Evolutionary conservation across 2,113 vertebrate species (phyloP).

Genomic region (Pao palembangensis): DNA sequence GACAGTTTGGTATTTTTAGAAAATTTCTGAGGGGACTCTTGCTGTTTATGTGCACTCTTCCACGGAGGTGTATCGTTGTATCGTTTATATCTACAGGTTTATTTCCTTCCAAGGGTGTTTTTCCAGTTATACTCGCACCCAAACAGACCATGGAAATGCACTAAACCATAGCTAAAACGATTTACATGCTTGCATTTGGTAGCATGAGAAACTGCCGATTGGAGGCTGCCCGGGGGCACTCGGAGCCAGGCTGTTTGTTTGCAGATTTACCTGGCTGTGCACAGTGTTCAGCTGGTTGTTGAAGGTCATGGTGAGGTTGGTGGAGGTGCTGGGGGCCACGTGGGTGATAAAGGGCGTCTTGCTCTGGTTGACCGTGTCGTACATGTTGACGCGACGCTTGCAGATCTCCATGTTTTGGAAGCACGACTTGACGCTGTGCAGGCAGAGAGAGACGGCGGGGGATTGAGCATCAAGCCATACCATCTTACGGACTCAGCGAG

Average conservation of each 20-base stretch:
- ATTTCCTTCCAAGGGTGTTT: neutral
- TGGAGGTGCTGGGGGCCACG: constrained; percentile 96
- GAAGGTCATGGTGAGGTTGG: constrained; percentile 99
- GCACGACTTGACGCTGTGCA: constrained; percentile 93
- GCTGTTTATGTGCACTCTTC: neutral
- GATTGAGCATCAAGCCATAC: neutral
- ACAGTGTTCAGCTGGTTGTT: constrained; percentile 99
- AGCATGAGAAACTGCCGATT: neutral
- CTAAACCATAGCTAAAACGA: constrained; percentile 4
- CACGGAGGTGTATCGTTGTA: no score
- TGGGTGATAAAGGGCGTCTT: constrained; percentile 99
- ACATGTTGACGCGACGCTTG: constrained; percentile 94
- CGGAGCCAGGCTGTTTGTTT: neutral
- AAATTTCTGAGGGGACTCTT: constrained; percentile 1
- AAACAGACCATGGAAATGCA: neutral
- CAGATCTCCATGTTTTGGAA: constrained; percentile 99
- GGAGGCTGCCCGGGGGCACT: neutral
- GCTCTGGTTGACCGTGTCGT: constrained; percentile 98
- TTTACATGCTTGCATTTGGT: neutral
- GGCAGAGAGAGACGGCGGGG: constrained; percentile 5
- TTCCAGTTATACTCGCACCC: neutral
- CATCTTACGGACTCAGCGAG: no score
- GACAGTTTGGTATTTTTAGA: constrained; percentile 5
- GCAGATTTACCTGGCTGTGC: constrained; percentile 75
- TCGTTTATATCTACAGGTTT: neutral